phyloP scores from a whole-genome alignment of 2,113 vertebrate genomes.

The Scartelaos histophorus region DNA sequence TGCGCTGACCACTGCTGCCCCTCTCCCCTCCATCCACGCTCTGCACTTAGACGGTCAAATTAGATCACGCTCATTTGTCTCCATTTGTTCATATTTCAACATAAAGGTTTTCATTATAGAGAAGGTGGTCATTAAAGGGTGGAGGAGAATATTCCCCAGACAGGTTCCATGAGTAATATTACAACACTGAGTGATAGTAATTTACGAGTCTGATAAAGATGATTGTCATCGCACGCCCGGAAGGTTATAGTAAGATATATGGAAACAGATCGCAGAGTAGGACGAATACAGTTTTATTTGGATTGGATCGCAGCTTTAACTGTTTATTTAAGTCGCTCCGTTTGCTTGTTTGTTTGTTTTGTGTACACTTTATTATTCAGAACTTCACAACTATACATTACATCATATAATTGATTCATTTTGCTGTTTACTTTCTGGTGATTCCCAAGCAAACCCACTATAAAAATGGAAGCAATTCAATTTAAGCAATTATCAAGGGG shows the following conservation, averaged over 20 bases:
- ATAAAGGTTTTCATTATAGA: conserved; percentile 17
- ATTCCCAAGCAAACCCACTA: not conserved
- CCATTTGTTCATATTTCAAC: conserved; percentile 9
- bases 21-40: conserved; percentile 46
- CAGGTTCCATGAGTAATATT: not conserved
- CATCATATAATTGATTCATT: no score
- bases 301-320: no score
- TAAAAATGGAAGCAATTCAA: not conserved
- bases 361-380: no score
- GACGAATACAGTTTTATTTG: no score
- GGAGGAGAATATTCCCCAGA: not conserved
- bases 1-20: conserved; percentile 24
- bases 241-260: not conserved
- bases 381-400: no score
- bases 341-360: no score
- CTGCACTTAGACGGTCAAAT: conserved; percentile 9
- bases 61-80: conserved; percentile 8
- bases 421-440: no score
- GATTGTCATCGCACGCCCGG: not conserved
- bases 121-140: conserved; percentile 2
- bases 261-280: no score
- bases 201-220: not conserved
- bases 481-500: not conserved
- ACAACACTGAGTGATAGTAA: not conserved
- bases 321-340: no score